Evolutionary conservation across 2,113 vertebrate genomes (phyloP).

Genomic region (Apteryx mantelli): DNA sequence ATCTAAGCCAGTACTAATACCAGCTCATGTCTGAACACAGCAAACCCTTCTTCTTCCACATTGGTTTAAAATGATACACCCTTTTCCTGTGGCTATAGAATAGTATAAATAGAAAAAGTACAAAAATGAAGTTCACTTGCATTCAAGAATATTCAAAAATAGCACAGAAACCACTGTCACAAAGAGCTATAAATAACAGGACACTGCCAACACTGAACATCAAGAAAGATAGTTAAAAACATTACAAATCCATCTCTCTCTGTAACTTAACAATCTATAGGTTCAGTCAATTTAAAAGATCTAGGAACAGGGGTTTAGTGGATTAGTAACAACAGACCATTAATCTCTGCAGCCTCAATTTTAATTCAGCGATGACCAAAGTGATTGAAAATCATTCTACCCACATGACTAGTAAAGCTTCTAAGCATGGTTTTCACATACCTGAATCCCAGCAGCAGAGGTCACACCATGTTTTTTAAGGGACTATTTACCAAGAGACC

Average conservation of each 20-base stretch:
- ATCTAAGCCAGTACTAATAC: background rate
- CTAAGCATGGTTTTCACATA: constrained; percentile 18
- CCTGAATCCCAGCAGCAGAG: constrained; percentile 33
- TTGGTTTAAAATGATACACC: background rate
- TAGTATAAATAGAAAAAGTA: background rate
- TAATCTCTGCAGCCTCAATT: constrained; percentile 78
- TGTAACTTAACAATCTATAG: constrained; percentile 60
- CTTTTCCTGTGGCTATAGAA: background rate
- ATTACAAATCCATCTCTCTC: constrained; percentile 34
- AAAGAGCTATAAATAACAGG: background rate
- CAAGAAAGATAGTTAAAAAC: constrained; percentile 26
- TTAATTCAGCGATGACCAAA: constrained; percentile 77
- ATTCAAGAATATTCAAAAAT: background rate
- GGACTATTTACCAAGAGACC: background rate
- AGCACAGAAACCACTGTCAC: background rate
- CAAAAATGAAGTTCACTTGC: background rate
- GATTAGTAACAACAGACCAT: constrained; percentile 80
- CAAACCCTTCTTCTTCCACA: background rate
- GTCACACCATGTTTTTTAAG: constrained; percentile 39
- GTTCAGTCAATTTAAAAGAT: constrained; percentile 75
- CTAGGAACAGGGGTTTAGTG: constrained; percentile 67
- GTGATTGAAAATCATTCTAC: constrained; percentile 60
- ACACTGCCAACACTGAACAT: background rate
- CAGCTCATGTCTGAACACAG: background rate
- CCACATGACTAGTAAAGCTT: constrained; percentile 61